Base-by-base conservation (phyloP, 2,113 vertebrate species). In the Oryzias curvinotus region DNA sequence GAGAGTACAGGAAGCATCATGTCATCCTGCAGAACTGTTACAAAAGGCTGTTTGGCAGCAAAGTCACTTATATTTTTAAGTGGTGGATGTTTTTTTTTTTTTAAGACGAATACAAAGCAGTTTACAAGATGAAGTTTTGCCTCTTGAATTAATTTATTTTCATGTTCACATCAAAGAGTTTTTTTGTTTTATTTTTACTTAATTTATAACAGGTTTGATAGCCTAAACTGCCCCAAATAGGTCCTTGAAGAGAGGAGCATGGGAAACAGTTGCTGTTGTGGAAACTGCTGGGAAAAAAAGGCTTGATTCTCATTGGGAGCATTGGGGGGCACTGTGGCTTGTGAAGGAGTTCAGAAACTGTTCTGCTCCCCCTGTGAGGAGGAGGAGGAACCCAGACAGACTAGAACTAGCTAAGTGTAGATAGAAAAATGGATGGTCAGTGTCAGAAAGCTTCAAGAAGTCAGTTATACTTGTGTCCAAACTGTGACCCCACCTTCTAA, bases 271-370 rank as follows among this genome's bases (percentile, higher is more conserved):
- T 75, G 73, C 73, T 65, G 58, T 79, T 58, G 73, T 79, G 77
- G 69, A 85, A 88, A 83, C n/a, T 73, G 73, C 85, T 88, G 85
- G 79, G 86, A 90, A 88, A 3, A 26, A 12, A 82, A 72, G 54
- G 46, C 68, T 65, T 3, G 45, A 74, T 82, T 85, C 80, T 84
- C 81, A 85, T 64, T 82, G 81, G 81, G 66, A 61, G 62, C 57
- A 53, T 68, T 62, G 78, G 74, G 75, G 54, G 57, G 78, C 75
- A 84, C 82, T 80, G 69, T 85, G 75, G 81, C 82, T 86, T 60
- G 63, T 63, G 65, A 74, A 70, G 18, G 68, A 76, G 62, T 57
- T 63, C 70, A 77, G 77, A 74, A 62, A 65, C 18, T 57, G 66
- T 70, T 80, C 79, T 63, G 50, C 68, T 82, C 52, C 75, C 52